Conservation (phyloP, 1,140 invertebrate genomes). For the Tribolium castaneum region DNA sequence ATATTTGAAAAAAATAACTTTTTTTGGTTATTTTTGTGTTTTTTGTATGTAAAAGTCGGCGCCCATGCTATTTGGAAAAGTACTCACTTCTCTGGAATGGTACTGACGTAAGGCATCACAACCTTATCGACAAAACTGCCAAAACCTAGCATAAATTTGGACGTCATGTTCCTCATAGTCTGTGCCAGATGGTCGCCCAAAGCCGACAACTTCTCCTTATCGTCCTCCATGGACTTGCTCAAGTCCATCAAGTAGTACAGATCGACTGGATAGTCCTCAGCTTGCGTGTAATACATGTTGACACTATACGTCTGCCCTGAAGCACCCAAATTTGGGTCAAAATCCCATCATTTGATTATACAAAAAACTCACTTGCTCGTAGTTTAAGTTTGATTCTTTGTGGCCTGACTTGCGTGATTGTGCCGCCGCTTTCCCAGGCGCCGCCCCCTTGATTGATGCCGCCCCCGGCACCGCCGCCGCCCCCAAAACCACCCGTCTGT, state of each 20-base stretch:
- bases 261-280: conserved; percentile 88
- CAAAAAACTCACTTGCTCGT: conserved; percentile 68
- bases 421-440: conserved; percentile 59
- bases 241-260: conserved; percentile 91
- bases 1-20: too few species aligned
- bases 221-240: conserved; percentile 81
- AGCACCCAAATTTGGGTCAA: neutral
- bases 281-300: conserved; percentile 73
- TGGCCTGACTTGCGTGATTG: conserved; percentile 87
- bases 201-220: conserved; percentile 74
- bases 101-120: conserved; percentile 81
- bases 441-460: conserved; percentile 39
- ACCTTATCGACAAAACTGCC: conserved; percentile 93
- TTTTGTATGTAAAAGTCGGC: too few species aligned
- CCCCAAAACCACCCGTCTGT: neutral
- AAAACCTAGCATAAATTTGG: conserved; percentile 85
- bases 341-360: neutral
- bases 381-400: conserved; percentile 84
- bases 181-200: conserved; percentile 74
- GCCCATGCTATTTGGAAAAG: too few species aligned
- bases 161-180: conserved; percentile 81
- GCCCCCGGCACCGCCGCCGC: neutral
- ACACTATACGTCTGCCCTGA: conserved; percentile 74
- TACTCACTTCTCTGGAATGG: conserved; percentile 67
- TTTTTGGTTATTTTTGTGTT: too few species aligned